Evolutionary conservation across 2,113 vertebrate genomes (phyloP).

Genomic region (Heliornis fulica): DNA sequence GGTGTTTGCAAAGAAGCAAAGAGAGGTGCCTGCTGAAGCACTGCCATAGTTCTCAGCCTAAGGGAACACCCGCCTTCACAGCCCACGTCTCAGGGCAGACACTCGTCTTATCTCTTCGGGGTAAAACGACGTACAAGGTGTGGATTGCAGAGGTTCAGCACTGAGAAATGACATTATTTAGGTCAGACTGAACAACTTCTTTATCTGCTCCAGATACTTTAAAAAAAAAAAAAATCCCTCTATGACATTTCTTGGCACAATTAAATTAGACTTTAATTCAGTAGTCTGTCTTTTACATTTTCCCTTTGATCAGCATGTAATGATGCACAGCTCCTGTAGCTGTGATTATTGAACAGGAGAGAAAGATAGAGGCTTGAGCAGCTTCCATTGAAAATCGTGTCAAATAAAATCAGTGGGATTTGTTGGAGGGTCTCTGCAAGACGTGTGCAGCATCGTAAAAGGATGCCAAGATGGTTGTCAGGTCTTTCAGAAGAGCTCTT

Average conservation of each 20-base stretch:
- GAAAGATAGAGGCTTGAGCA: neutral
- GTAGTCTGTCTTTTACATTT: neutral
- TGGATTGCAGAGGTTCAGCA: neutral
- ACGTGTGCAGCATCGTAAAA: neutral
- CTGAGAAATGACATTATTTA: neutral
- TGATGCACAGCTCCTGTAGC: conserved; percentile 17
- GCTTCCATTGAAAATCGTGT: neutral
- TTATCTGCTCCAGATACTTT: neutral
- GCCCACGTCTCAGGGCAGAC: rapidly evolving
- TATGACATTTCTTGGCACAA: conserved; percentile 29
- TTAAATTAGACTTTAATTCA: conserved; percentile 60
- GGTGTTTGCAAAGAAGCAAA: neutral
- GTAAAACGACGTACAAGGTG: neutral
- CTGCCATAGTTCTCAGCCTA: rapidly evolving
- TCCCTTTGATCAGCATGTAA: conserved; percentile 39
- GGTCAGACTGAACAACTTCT: conserved; percentile 1
- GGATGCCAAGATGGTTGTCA: neutral
- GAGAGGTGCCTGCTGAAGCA: neutral
- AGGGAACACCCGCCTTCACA: neutral
- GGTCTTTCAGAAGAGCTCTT: neutral
- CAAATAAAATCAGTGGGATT: conserved; percentile 53
- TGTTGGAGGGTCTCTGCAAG: conserved; percentile 22
- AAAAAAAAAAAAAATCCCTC: neutral
- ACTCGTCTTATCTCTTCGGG: neutral
- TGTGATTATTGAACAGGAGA: conserved; percentile 1